Evolutionary conservation across 2,113 vertebrate species (phyloP).

Genomic region (Myiagra hebetior): DNA sequence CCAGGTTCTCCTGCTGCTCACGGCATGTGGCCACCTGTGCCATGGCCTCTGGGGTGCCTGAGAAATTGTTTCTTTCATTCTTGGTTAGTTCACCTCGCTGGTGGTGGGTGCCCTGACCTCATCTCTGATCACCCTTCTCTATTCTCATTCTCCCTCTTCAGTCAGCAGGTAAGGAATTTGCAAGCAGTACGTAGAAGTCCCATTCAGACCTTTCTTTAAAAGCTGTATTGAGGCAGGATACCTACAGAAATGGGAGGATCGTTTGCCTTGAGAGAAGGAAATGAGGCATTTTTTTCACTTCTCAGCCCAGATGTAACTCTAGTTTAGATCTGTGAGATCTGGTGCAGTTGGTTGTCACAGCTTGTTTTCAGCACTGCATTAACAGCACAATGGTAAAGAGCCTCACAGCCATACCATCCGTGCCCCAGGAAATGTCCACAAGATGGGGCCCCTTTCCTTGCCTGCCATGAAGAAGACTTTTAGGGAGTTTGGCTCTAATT

Average conservation of each 20-base stretch:
- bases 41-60: background rate
- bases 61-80: background rate
- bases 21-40: fast-evolving
- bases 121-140: background rate
- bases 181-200: fast-evolving
- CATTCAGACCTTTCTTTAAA: background rate
- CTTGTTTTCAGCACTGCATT: background rate
- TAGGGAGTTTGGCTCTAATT: background rate
- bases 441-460: conserved; percentile 2
- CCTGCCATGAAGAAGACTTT: background rate
- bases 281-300: fast-evolving
- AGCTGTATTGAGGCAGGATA: background rate
- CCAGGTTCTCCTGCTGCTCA: background rate
- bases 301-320: background rate
- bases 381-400: background rate
- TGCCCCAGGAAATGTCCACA: background rate
- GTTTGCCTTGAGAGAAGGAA: background rate
- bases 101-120: background rate
- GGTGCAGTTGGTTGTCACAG: background rate
- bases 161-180: background rate
- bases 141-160: fast-evolving
- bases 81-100: background rate
- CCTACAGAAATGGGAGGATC: background rate
- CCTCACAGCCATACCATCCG: background rate
- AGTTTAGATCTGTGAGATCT: background rate